Conservation (phyloP, 2,888 invertebrate genomes). For the Polydrusus cervinus region DNA sequence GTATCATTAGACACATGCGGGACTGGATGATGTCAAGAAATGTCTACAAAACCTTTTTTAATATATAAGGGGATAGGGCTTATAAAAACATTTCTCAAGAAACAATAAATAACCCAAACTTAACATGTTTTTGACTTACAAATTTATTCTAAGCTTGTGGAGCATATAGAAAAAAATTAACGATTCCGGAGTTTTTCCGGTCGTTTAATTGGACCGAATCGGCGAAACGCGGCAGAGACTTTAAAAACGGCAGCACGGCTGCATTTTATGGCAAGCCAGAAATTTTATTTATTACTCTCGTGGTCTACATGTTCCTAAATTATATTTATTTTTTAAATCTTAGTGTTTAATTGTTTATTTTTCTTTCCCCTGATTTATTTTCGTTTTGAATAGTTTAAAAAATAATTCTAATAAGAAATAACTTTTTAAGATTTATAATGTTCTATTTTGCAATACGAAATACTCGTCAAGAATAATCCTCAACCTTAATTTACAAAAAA, state of each 20-base stretch:
- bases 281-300: constrained; percentile 62
- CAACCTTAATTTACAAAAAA: too few species aligned
- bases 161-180: constrained; percentile 67
- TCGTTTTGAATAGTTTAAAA: background rate
- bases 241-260: constrained; percentile 67
- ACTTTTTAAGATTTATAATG: too few species aligned
- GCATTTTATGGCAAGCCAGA: constrained; percentile 67
- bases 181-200: constrained; percentile 70
- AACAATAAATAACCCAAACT: constrained; percentile 41
- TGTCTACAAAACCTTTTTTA: background rate
- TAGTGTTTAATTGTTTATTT: constrained; percentile 53
- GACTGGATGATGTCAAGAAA: background rate
- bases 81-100: background rate
- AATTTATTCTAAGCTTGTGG: constrained; percentile 68
- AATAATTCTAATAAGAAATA: too few species aligned
- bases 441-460: too few species aligned
- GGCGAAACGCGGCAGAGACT: constrained; percentile 65
- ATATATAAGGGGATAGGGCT: background rate
- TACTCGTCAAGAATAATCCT: too few species aligned
- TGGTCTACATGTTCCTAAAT: constrained; percentile 59
- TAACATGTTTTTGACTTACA: constrained; percentile 69
- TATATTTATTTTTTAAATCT: constrained; percentile 57
- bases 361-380: background rate
- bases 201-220: constrained; percentile 71
- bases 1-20: too few species aligned